These are phyloP conservation scores for Arctocebus calabarensis DNA, from an alignment of 2,797 vertebrate species.

Conservation along the genomic window DNA sequence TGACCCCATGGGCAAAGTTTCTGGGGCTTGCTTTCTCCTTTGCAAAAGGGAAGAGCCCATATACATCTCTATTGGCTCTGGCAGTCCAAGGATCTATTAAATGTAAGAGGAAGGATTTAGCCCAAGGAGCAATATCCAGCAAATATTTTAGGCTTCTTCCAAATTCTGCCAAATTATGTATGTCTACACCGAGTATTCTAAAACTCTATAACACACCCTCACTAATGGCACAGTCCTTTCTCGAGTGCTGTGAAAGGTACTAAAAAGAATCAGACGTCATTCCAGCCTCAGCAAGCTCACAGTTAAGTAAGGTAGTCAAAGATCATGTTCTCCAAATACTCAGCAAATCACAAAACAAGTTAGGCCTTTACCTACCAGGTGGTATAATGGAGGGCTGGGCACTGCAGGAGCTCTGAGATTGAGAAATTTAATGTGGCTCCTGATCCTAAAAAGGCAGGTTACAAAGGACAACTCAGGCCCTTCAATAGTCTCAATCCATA, in stretches of 20 bases:
- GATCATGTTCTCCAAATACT: not conserved
- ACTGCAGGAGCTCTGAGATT: not conserved
- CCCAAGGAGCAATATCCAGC: not conserved
- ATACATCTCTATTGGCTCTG: not conserved
- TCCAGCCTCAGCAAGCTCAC: not conserved
- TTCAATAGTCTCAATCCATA: not conserved
- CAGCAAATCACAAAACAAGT: rapidly evolving
- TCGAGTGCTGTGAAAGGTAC: not conserved
- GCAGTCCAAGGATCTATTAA: no score
- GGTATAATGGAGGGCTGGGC: rapidly evolving
- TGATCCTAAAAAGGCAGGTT: not conserved
- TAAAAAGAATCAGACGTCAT: not conserved
- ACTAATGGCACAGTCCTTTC: not conserved
- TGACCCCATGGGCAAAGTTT: not conserved
- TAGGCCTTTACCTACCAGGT: not conserved
- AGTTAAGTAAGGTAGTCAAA: not conserved
- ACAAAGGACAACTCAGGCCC: not conserved
- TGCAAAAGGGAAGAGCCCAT: not conserved
- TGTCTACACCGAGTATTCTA: not conserved
- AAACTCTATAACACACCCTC: not conserved
- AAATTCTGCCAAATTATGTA: not conserved
- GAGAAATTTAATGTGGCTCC: not conserved
- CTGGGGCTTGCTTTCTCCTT: not conserved
- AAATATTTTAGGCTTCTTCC: not conserved
- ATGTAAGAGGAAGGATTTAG: not conserved